A percentile compares a stretch with the other conserved stretches of the same genome.
phyloP scores from a whole-genome alignment of 1,140 invertebrate species.

The Drosophila sp. region DNA sequence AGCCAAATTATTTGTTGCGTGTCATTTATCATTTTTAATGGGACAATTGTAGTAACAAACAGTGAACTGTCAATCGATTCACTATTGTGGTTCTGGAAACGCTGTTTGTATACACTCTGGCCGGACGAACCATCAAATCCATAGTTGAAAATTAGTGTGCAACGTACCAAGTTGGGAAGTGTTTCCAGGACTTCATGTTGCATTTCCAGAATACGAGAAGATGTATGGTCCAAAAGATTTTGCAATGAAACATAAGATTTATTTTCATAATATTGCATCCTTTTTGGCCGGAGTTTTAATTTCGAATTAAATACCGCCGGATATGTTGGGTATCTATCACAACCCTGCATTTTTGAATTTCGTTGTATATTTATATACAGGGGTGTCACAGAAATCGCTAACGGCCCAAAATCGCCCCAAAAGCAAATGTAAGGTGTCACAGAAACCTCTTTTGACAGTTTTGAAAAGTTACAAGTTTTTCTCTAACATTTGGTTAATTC shows the following conservation, averaged over 20 bases:
- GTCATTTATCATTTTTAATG: constrained; percentile 4
- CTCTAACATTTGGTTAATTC: no score
- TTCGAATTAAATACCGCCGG: not conserved
- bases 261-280: constrained; percentile 1
- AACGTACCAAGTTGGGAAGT: constrained; percentile 8
- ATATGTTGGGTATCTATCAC: not conserved
- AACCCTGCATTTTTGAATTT: not conserved
- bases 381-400: no score
- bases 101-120: constrained; percentile 15
- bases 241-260: constrained; percentile 10
- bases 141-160: not conserved
- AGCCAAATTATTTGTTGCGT: not conserved
- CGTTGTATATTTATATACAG: constrained; percentile 21
- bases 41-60: constrained; percentile 4
- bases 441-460: no score
- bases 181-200: constrained; percentile 14
- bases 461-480: no score
- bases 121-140: not conserved
- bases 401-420: no score
- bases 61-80: not conserved
- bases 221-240: constrained; percentile 14
- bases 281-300: constrained; percentile 5
- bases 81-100: constrained; percentile 5
- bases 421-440: no score
- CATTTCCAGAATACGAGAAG: constrained; percentile 7